Percentiles rank a stretch among this genome's conserved stretches.
Conservation (phyloP, 2,888 invertebrate genomes). For the Junonia oenone region DNA sequence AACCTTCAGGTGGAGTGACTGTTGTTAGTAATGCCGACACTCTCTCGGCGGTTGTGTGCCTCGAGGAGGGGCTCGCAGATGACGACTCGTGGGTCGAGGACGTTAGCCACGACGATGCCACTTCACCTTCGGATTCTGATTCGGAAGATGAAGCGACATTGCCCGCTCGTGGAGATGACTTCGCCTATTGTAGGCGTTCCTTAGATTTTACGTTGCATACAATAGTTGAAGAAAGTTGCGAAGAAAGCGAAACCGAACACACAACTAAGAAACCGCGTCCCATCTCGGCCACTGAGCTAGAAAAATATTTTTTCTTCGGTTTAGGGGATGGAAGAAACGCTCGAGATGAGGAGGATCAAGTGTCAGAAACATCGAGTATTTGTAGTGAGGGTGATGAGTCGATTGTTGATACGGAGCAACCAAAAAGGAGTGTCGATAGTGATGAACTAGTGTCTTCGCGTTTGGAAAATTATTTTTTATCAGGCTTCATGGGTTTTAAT, state of each 20-base stretch:
- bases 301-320: slow-evolving; percentile 94
- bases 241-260: slow-evolving; percentile 92
- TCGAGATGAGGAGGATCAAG: slow-evolving; percentile 81
- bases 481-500: slow-evolving; percentile 90
- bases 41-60: slow-evolving; percentile 84
- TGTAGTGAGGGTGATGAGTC: slow-evolving; percentile 91
- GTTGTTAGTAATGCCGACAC: slow-evolving; percentile 85
- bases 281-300: slow-evolving; percentile 89
- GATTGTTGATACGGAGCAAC: slow-evolving; percentile 79
- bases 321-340: slow-evolving; percentile 85
- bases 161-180: slow-evolving; percentile 88
- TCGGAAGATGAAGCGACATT: slow-evolving; percentile 84
- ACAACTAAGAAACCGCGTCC: slow-evolving; percentile 82
- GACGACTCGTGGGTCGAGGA: slow-evolving; percentile 96
- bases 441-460: slow-evolving; percentile 90
- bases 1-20: slow-evolving; percentile 81
- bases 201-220: slow-evolving; percentile 95
- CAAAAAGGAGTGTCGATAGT: slow-evolving; percentile 80
- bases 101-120: slow-evolving; percentile 86
- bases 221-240: slow-evolving; percentile 95
- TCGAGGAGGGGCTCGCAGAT: slow-evolving; percentile 92
- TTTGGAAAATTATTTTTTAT: slow-evolving; percentile 92
- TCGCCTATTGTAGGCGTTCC: slow-evolving; percentile 88
- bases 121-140: slow-evolving; percentile 83
- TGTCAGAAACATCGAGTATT: slow-evolving; percentile 91